A percentile compares a stretch with the other conserved stretches of the same genome.
phyloP scores from a whole-genome alignment of 2,888 invertebrate species.

The Abrostola tripartita region DNA sequence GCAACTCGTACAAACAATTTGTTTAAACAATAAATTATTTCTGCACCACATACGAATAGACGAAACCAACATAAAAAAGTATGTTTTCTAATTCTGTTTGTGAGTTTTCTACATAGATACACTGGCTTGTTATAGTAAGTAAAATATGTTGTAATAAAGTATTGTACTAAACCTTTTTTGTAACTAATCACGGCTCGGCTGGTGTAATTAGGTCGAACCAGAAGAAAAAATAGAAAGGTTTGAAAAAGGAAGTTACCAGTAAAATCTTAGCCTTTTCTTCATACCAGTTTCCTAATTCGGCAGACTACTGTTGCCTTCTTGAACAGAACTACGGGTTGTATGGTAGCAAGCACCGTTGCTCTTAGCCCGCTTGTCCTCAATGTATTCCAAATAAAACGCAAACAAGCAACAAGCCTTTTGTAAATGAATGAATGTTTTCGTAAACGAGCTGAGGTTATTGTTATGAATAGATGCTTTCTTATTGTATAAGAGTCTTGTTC shows the following conservation, averaged over 20 bases:
- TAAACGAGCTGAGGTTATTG: too few relatives aligned
- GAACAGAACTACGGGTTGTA: constrained; percentile 68
- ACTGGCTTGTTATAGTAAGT: too few relatives aligned
- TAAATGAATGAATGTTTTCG: constrained; percentile 16
- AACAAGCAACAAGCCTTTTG: constrained; percentile 30
- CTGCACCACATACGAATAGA: too few relatives aligned
- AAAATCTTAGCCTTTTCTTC: constrained; percentile 55
- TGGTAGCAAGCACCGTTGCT: constrained; percentile 71
- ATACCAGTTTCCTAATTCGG: constrained; percentile 74
- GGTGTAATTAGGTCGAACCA: not conserved
- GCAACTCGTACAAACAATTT: too few relatives aligned
- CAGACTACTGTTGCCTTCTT: constrained; percentile 76
- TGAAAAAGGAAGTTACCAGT: not conserved
- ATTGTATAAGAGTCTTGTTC: too few relatives aligned
- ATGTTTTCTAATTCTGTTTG: too few relatives aligned
- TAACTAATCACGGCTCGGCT: not conserved
- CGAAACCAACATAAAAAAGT: too few relatives aligned
- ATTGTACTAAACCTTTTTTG: too few relatives aligned
- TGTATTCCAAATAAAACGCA: constrained; percentile 45
- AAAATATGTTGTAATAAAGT: too few relatives aligned
- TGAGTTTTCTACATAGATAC: too few relatives aligned
- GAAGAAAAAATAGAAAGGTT: not conserved
- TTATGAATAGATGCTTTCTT: too few relatives aligned
- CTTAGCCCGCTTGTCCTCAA: constrained; percentile 44
- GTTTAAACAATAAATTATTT: too few relatives aligned